Evolutionary conservation across 2,797 vertebrate genomes (phyloP).

Genomic region (Rachycentron canadum): DNA sequence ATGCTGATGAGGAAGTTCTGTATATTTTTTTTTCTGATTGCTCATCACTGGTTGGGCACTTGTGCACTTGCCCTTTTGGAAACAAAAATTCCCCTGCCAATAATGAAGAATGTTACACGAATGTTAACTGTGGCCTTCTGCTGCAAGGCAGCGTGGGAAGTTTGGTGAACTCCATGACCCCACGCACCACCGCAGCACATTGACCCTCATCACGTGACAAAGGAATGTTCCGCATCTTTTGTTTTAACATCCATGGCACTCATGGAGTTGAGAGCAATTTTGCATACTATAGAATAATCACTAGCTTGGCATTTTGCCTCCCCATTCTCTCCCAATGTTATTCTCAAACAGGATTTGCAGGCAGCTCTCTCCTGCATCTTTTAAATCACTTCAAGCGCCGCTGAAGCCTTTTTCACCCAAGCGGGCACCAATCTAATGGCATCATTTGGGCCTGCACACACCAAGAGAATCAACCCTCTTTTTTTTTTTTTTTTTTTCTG

Average conservation of each 20-base stretch:
- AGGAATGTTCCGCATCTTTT: constrained; percentile 79
- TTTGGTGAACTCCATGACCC: constrained; percentile 81
- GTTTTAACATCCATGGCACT: constrained; percentile 79
- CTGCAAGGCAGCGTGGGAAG: constrained; percentile 81
- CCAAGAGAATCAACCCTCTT: constrained; percentile 75
- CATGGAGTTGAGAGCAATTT: constrained; percentile 77
- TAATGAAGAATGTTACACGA: constrained; percentile 51
- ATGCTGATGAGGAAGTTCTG: constrained; percentile 57
- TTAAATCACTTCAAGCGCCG: constrained; percentile 84
- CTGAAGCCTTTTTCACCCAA: constrained; percentile 77
- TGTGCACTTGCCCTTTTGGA: not conserved
- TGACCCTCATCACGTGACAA: constrained; percentile 78
- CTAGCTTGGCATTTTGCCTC: constrained; percentile 77
- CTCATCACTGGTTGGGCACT: constrained; percentile 44
- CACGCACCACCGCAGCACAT: constrained; percentile 72
- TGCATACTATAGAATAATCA: constrained; percentile 79
- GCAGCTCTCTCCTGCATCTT: constrained; percentile 75
- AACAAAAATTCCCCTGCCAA: constrained; percentile 51
- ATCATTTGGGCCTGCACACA: constrained; percentile 81
- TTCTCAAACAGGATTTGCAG: constrained; percentile 81
- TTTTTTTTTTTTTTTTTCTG: constrained; percentile 73
- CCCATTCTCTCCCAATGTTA: constrained; percentile 72
- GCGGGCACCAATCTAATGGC: constrained; percentile 82
- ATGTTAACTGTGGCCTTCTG: constrained; percentile 40
- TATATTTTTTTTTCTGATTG: constrained; percentile 18